Evolutionary conservation across 2,888 invertebrate genomes (phyloP).

Genomic region (Amphipyra tragopoginis): DNA sequence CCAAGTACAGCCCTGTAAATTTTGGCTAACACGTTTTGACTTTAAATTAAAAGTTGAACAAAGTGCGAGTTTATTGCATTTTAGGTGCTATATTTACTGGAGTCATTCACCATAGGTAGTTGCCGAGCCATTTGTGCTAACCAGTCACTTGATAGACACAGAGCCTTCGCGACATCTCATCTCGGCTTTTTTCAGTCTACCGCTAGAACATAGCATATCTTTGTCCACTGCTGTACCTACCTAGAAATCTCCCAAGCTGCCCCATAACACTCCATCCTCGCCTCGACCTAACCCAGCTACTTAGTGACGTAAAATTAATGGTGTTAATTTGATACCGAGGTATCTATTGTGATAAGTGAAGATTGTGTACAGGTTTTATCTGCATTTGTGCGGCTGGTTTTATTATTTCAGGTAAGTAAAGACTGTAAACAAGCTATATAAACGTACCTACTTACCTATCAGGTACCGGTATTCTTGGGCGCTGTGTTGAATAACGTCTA

Average conservation of each 20-base stretch:
- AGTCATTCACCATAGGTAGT: slow-evolving; percentile 11
- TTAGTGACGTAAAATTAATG: background rate
- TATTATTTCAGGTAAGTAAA: too few relatives aligned
- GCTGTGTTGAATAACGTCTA: too few relatives aligned
- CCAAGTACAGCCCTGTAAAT: slow-evolving; percentile 46
- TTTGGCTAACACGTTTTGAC: slow-evolving; percentile 15
- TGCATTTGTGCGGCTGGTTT: too few relatives aligned
- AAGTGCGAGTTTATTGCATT: slow-evolving; percentile 47
- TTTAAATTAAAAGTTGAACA: slow-evolving; percentile 9
- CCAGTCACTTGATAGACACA: slow-evolving; percentile 14
- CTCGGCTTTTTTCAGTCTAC: background rate
- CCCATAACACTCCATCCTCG: too few relatives aligned
- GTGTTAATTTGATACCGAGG: background rate
- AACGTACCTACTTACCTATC: too few relatives aligned
- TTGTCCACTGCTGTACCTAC: too few relatives aligned
- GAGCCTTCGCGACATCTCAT: background rate
- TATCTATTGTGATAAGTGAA: background rate
- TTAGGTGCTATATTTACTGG: slow-evolving; percentile 14
- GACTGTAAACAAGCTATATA: too few relatives aligned
- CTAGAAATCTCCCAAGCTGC: too few relatives aligned
- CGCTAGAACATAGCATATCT: background rate
- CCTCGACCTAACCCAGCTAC: background rate
- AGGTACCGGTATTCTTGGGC: too few relatives aligned
- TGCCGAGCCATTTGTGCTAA: slow-evolving; percentile 1
- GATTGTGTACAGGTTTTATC: too few relatives aligned